Evolutionary conservation across 2,888 invertebrate genomes (phyloP), one percentile per base, ranked within the genome.

Genomic region (Deroplatys truncata): DNA sequence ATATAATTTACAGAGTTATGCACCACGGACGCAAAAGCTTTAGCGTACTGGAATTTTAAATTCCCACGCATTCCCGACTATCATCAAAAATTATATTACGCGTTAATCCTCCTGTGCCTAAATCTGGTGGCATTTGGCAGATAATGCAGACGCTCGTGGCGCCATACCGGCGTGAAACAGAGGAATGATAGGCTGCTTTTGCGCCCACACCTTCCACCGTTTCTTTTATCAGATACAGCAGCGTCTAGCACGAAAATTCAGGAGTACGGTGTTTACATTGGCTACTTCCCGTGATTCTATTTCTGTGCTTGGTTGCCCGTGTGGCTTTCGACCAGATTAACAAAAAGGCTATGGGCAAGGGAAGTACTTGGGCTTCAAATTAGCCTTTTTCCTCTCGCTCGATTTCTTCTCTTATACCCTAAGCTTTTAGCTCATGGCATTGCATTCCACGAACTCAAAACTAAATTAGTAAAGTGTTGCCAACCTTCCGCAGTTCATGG

Each of bases 241-340:
- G 20, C n/a, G 49, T 16, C 85, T 43, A 85, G 56, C 85, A 85
- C 85, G 85, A 49, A 56, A 49, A 28, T 72, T 20, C 56, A 72
- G 56, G 56, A 72, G 15, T 49, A 43, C 43, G 35, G 49, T 85
- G 85, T 85, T 85, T 85, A 28, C 85, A 85, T 85, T 85, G 49
- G 85, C 85, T 85, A 85, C 56, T 85, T 85, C 49, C 49, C 16
- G 49, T 49, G 56, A 85, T 43, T 49, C 85, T 85, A 85, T 85
- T 85, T 28, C 85, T 49, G 85, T 49, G 20, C 10, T 85, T 49
- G 56, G 56, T 72, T 72, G 56, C 56, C 56, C 56, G 28, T 85
- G 85, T 49, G 85, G 85, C 85, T 49, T 85, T 85, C 56, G 85
- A 85, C 85, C 20, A 85, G 85, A 85, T 85, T 85, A 85, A 85